Conservation (phyloP, 2,113 vertebrate genomes). For the Papio anubis region DNA sequence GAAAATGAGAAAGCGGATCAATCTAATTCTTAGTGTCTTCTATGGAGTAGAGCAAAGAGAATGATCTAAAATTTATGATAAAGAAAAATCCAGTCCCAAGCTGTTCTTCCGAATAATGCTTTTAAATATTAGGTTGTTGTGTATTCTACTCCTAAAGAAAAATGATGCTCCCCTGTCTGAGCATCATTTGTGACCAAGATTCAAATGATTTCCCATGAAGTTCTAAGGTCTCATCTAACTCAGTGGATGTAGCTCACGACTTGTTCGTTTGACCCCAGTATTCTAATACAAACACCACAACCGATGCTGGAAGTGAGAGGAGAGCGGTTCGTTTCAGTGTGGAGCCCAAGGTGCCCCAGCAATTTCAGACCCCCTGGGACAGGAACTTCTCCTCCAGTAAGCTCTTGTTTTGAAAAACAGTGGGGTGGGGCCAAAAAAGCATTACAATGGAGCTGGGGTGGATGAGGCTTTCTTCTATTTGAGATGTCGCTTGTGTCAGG, state of each 20-base stretch:
- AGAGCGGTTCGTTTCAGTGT: neutral
- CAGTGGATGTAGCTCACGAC: neutral
- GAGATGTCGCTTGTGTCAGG: neutral
- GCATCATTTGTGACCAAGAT: neutral
- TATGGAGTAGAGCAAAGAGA: neutral
- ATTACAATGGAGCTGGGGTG: neutral
- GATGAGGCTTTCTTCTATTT: neutral
- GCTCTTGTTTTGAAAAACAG: neutral
- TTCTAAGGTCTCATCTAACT: neutral
- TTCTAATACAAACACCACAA: neutral
- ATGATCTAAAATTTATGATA: neutral
- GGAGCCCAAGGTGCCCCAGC: neutral
- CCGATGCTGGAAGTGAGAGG: neutral
- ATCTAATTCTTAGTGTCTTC: neutral
- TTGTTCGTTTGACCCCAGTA: neutral
- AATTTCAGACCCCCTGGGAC: neutral
- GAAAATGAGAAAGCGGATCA: neutral
- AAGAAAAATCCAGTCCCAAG: neutral
- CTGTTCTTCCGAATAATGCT: neutral
- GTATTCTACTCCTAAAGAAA: neutral
- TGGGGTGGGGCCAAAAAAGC: conserved; percentile 1
- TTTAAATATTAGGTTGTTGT: conserved; percentile 10
- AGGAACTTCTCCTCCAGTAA: neutral
- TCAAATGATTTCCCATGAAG: neutral
- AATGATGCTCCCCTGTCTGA: neutral